Percentiles rank a stretch among this genome's conserved stretches.
phyloP scores from a whole-genome alignment of 2,797 vertebrate genomes.

The Pangasius larnaudii region DNA sequence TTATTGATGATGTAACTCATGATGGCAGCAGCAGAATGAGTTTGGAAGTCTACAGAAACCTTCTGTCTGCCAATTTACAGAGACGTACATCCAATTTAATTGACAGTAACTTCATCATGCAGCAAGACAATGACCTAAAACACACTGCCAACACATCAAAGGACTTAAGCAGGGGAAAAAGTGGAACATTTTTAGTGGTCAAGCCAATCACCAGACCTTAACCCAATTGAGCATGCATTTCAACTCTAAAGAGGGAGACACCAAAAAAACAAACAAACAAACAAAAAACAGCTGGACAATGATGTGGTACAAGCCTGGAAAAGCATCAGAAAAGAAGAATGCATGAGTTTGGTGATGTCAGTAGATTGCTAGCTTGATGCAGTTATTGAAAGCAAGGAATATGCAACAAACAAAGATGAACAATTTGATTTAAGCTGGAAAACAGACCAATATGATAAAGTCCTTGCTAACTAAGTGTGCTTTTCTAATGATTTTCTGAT shows the following conservation, averaged over 20 bases:
- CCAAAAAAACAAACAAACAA: not conserved
- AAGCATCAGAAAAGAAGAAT: not conserved
- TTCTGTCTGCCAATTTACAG: no score
- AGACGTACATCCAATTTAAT: no score
- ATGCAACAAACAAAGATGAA: no score
- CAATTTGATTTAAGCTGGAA: not conserved
- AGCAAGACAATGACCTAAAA: no score
- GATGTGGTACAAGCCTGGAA: not conserved
- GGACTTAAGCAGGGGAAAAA: no score
- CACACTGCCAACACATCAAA: not conserved
- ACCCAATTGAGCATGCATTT: not conserved
- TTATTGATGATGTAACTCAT: no score
- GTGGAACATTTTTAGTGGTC: no score
- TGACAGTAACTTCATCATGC: no score
- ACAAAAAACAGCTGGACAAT: not conserved
- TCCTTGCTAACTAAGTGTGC: no score
- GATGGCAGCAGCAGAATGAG: no score
- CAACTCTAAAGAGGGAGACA: not conserved
- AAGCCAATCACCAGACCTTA: not conserved
- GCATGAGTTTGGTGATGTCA: not conserved
- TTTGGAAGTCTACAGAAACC: not conserved
- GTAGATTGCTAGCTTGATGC: no score
- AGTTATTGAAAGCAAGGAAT: not conserved
- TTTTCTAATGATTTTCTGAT: no score
- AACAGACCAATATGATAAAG: not conserved